A percentile compares a stretch with the other conserved stretches of the same genome.
Evolutionary conservation across 2,797 vertebrate genomes (phyloP).

Genomic region (Austrolebias charrua): DNA sequence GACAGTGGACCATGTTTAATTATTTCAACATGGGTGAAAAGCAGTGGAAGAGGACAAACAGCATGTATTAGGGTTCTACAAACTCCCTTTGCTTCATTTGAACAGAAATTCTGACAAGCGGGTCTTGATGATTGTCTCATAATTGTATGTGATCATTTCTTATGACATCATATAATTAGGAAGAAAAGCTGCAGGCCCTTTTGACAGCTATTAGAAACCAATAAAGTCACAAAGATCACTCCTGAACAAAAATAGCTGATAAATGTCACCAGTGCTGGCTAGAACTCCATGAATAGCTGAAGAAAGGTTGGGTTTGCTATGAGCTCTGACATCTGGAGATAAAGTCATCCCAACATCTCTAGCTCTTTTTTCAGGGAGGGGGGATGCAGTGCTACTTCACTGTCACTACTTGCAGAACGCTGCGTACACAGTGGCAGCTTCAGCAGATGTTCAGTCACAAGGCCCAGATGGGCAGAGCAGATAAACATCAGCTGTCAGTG

Average conservation of each 20-base stretch:
- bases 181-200: slow-evolving; percentile 18
- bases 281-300: slow-evolving; percentile 25
- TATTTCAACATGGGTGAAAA: neutral
- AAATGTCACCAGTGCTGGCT: slow-evolving; percentile 29
- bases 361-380: slow-evolving; percentile 31
- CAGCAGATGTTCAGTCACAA: slow-evolving; percentile 70
- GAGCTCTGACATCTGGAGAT: slow-evolving; percentile 34
- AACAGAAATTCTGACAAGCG: too few relatives aligned
- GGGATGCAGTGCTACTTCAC: slow-evolving; percentile 33
- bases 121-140: too few relatives aligned
- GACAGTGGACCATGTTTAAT: neutral
- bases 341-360: slow-evolving; percentile 33
- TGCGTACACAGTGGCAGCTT: slow-evolving; percentile 56
- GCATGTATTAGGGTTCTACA: too few relatives aligned
- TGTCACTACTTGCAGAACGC: slow-evolving; percentile 51
- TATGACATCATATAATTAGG: too few relatives aligned
- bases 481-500: slow-evolving; percentile 72
- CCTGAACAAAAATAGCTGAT: slow-evolving; percentile 33
- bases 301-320: slow-evolving; percentile 11
- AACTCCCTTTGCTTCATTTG: too few relatives aligned
- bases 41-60: too few relatives aligned
- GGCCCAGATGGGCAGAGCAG: slow-evolving; percentile 70
- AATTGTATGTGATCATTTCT: too few relatives aligned
- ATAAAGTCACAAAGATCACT: slow-evolving; percentile 49
- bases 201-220: slow-evolving; percentile 23